Base-by-base conservation (phyloP, 23 tunicate species). In the Phallusia fumigata region DNA sequence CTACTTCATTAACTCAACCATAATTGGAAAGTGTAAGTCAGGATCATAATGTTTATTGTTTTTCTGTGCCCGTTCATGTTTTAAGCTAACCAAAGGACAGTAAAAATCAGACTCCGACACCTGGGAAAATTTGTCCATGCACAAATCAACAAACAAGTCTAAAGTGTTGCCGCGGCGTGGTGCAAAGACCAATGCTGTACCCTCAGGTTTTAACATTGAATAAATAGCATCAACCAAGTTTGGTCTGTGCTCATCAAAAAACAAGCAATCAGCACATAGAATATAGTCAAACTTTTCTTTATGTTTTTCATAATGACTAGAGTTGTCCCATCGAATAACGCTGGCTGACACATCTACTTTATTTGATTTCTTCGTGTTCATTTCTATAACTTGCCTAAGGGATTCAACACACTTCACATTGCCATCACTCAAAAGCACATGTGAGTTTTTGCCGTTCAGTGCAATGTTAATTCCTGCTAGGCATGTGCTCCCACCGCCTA, bases 401-500 rank as follows among this genome's bases (percentile, higher is more conserved):
- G 82, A 78, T 16, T 87, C 82, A 30, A 86, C 84, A 80, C 91
- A 82, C 73, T 64, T 87, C 18, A 26, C 32, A 74, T 92, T 84
- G 34, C 97, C 97, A 80, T 92, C 97, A 35, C 92, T 81, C 34
- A 92, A 65, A 8, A 92, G 31, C 0, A 92, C 82, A 12, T 26
- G 31, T 0, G 79, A 33, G 19, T 31, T 35, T 47, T 69, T 35
- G 6, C 80, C 51, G 76, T 92, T 80, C 19, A 88, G 11, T 45
- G 91, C 91, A 75, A 92, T 28, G 24, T 82, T 79, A 40, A 92
- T 18, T 18, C 91, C 97, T 21, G 97, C 97, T 12, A 92, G 76
- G 45, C 84, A 75, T 24, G 86, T 74, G 76, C 78, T 80, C 30
- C 97, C 97, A 13, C 97, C 97, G 34, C 97, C 97, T 2, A 92